phyloP scores from a whole-genome alignment of 2,888 invertebrate species.

The Tetragnatha montana region DNA sequence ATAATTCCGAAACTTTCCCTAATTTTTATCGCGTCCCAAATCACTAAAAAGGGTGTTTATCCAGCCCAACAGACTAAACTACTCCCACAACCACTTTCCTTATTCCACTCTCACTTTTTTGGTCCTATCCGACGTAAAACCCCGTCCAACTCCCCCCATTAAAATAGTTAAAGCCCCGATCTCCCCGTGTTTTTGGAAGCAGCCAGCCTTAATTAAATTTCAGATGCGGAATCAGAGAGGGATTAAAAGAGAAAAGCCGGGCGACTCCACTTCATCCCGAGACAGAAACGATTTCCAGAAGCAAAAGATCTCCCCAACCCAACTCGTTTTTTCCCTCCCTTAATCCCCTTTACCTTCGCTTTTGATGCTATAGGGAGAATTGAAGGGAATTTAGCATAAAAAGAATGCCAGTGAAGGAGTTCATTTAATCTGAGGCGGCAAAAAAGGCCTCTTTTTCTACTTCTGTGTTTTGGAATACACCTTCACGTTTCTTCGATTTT shows the following conservation, averaged over 20 bases:
- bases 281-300: neutral
- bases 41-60: too few species aligned
- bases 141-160: constrained; percentile 1
- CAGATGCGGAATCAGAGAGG: constrained; percentile 31
- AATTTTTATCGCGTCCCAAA: too few species aligned
- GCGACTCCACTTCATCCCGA: neutral
- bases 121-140: neutral
- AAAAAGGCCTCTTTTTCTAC: constrained; percentile 1
- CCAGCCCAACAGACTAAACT: too few species aligned
- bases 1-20: too few species aligned
- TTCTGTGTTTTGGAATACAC: neutral
- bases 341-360: neutral
- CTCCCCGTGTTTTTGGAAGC: too few species aligned
- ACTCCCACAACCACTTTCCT: neutral
- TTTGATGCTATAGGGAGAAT: constrained; percentile 2
- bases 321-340: neutral
- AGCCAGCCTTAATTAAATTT: constrained; percentile 37
- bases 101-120: neutral
- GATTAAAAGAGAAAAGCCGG: constrained; percentile 6
- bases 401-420: neutral
- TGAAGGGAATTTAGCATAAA: constrained; percentile 11
- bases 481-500: neutral
- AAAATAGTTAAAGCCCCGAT: constrained; percentile 4
- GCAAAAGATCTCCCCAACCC: constrained; percentile 1
- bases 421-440: neutral